phyloP scores from a whole-genome alignment of 2,797 vertebrate species.

The Fundulus diaphanus region DNA sequence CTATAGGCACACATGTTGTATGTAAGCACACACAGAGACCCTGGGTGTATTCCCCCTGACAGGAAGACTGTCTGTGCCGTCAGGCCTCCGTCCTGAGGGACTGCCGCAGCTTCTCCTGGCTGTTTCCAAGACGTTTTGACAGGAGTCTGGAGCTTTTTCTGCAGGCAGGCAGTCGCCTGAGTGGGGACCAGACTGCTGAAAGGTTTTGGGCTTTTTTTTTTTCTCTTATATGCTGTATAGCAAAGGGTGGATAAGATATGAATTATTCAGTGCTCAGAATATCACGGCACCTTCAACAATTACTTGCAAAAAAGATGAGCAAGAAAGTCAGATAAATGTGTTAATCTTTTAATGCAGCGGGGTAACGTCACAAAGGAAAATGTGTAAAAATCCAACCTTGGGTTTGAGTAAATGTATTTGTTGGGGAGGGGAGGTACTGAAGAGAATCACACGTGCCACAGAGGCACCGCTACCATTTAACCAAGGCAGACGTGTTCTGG shows the following conservation, averaged over 20 bases:
- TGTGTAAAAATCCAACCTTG: background rate
- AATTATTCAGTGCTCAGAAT: constrained; percentile 1
- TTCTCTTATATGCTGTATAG: constrained; percentile 3
- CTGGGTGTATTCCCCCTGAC: constrained; percentile 25
- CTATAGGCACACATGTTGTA: background rate
- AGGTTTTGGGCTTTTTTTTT: constrained; percentile 2
- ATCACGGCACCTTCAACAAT: background rate
- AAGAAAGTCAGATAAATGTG: background rate
- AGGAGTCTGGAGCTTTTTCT: constrained; percentile 55
- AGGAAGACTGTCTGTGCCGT: constrained; percentile 17
- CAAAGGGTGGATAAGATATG: background rate
- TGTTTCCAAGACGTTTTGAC: constrained; percentile 63
- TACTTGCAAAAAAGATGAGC: background rate
- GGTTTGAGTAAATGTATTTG: background rate
- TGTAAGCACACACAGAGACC: background rate
- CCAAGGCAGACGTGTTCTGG: too few relatives aligned
- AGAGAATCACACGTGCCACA: background rate
- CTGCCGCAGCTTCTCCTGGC: constrained; percentile 23
- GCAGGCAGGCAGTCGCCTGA: constrained; percentile 39
- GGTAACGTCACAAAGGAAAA: too few relatives aligned
- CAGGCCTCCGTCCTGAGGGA: constrained; percentile 13
- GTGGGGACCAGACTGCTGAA: background rate
- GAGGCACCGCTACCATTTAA: too few relatives aligned
- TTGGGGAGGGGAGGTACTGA: background rate
- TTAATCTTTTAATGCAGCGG: too few relatives aligned